Evolutionary conservation across 1,140 invertebrate species (phyloP).

Genomic region (Sinella curviseta): DNA sequence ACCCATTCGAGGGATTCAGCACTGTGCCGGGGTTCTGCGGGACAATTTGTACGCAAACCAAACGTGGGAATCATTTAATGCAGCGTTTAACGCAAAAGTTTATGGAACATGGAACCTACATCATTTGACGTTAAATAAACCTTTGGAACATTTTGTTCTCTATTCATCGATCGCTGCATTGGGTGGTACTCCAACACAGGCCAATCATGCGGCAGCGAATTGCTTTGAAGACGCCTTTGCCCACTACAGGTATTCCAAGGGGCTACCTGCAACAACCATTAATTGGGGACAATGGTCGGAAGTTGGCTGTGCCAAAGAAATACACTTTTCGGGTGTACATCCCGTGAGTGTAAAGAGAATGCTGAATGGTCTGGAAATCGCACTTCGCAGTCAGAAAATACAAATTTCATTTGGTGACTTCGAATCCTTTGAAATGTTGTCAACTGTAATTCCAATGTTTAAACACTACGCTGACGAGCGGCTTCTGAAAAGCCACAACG

Average conservation of each 20-base stretch:
- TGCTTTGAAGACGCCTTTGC: not conserved
- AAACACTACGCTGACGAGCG: not conserved
- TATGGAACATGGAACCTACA: not conserved
- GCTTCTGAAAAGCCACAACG: not conserved
- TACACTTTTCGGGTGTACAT: not conserved
- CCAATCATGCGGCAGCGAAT: not conserved
- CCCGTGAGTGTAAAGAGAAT: not conserved
- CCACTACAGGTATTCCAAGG: not conserved
- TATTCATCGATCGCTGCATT: not conserved
- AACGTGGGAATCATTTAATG: not conserved
- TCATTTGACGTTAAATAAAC: not conserved
- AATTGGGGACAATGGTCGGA: slow-evolving; percentile 3
- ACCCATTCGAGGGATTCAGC: not conserved
- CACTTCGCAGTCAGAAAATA: not conserved
- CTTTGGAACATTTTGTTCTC: not conserved
- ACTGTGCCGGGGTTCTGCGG: not conserved
- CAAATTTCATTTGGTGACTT: not conserved
- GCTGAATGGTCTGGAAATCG: not conserved
- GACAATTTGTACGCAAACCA: not conserved
- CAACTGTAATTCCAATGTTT: not conserved
- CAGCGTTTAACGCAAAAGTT: not conserved
- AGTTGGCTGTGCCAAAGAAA: slow-evolving; percentile 7
- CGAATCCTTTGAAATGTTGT: not conserved
- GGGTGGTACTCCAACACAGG: not conserved
- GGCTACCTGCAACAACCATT: not conserved